Percentiles rank a stretch among this genome's conserved stretches.
phyloP scores from a whole-genome alignment of 2,888 invertebrate genomes.

The Pollenia angustigena region DNA sequence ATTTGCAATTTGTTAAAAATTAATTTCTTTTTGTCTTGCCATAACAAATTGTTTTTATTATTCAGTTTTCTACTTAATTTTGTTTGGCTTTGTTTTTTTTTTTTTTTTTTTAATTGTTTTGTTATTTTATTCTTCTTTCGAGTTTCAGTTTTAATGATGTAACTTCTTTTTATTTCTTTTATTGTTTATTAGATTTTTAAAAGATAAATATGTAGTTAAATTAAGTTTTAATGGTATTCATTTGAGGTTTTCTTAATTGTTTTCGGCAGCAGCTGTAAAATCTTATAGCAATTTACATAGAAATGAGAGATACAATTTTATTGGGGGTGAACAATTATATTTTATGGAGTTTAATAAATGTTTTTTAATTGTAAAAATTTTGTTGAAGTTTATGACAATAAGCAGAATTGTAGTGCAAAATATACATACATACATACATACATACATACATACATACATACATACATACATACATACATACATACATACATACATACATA shows the following conservation, averaged over 20 bases:
- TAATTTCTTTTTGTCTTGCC: background rate
- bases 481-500: no score
- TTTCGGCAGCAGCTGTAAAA: background rate
- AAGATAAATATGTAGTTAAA: constrained; percentile 38
- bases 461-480: no score
- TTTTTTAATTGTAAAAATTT: background rate
- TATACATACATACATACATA: no score
- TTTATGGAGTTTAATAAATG: background rate
- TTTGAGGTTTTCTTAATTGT: constrained; percentile 1
- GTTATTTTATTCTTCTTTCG: constrained; percentile 8
- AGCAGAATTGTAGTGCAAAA: no score
- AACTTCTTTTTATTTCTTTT: background rate
- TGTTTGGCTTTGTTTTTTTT: constrained; percentile 23
- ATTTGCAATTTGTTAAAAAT: background rate
- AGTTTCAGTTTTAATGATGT: constrained; percentile 38
- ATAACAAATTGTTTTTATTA: constrained; percentile 50
- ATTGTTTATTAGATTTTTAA: background rate
- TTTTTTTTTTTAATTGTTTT: constrained; percentile 35
- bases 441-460: no score
- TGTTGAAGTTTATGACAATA: background rate
- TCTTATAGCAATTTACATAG: constrained; percentile 7
- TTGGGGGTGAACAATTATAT: background rate
- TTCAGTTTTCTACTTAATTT: constrained; percentile 4
- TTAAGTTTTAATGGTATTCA: constrained; percentile 18
- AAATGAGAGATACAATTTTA: background rate